A percentile compares a stretch with the other conserved stretches of the same genome.
These are phyloP conservation scores for Cichlasoma orientale DNA, from an alignment of 2,797 vertebrate species.

Conservation along the genomic window DNA sequence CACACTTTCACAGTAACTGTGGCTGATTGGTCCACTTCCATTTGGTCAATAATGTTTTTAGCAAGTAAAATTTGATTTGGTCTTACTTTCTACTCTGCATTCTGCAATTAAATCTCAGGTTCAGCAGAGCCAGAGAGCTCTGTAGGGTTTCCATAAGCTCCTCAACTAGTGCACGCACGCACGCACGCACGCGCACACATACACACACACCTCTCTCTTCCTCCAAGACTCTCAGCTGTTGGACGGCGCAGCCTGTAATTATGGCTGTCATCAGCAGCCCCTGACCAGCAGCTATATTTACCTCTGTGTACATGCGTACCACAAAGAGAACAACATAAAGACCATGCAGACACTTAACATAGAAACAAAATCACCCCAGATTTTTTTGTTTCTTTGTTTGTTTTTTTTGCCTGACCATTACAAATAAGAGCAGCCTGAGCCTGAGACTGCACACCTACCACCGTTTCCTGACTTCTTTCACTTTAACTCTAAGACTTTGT, in stretches of 20 bases:
- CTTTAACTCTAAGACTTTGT: background rate
- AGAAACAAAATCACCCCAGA: background rate
- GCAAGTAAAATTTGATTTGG: background rate
- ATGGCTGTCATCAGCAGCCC: constrained; percentile 80
- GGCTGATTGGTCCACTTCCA: background rate
- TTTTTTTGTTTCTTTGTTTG: background rate
- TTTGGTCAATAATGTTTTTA: background rate
- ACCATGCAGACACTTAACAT: background rate
- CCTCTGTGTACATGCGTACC: constrained; percentile 9
- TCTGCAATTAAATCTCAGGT: constrained; percentile 6
- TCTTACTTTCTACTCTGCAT: background rate
- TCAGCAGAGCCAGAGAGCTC: constrained; percentile 18
- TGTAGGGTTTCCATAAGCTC: constrained; percentile 45
- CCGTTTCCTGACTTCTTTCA: background rate
- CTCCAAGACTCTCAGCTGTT: constrained; percentile 74
- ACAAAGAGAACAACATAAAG: constrained; percentile 9
- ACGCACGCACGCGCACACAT: constrained; percentile 44
- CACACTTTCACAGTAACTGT: background rate
- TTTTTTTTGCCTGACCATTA: background rate
- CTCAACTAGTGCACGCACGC: constrained; percentile 15
- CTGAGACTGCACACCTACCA: background rate
- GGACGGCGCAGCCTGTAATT: constrained; percentile 80
- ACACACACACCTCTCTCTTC: constrained; percentile 50
- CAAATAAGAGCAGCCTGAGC: background rate
- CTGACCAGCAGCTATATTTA: constrained; percentile 81